A percentile compares a stretch with the other conserved stretches of the same genome.
phyloP scores from a whole-genome alignment of 2,113 vertebrate genomes.

The Athene noctua region DNA sequence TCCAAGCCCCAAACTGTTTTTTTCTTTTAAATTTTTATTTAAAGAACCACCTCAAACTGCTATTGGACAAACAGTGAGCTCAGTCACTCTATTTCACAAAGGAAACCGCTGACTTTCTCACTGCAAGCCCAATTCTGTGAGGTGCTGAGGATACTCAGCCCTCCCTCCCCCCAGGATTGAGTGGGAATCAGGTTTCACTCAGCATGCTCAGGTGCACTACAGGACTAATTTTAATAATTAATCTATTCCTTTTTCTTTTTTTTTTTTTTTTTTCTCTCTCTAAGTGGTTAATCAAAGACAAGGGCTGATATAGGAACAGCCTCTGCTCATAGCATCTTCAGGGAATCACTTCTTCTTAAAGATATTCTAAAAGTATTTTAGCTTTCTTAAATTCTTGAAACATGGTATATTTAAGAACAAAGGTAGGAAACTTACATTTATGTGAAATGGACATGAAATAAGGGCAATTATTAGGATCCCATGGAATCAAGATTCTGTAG shows the following conservation, averaged over 20 bases:
- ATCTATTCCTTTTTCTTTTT: background rate
- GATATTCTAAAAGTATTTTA: constrained; percentile 29
- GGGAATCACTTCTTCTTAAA: constrained; percentile 13
- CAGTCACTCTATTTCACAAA: constrained; percentile 3
- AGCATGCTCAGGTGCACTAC: constrained; percentile 25
- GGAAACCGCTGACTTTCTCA: background rate
- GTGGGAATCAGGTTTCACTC: constrained; percentile 1
- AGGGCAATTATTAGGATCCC: background rate
- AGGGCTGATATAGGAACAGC: background rate
- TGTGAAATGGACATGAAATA: background rate
- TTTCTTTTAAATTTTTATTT: background rate
- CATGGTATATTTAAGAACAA: constrained; percentile 2
- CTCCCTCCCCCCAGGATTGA: background rate
- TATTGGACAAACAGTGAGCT: background rate
- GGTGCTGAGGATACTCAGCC: background rate
- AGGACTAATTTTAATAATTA: constrained; percentile 54
- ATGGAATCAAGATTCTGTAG: background rate
- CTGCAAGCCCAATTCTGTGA: background rate
- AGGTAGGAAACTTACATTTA: background rate
- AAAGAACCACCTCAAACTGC: background rate
- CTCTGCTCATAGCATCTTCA: background rate
- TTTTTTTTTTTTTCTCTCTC: background rate
- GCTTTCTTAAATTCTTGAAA: background rate
- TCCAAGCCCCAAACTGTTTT: background rate
- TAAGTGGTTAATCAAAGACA: constrained; percentile 49